Evolutionary conservation across 1,140 invertebrate genomes (phyloP).

Genomic region (Tetraneura akinire): DNA sequence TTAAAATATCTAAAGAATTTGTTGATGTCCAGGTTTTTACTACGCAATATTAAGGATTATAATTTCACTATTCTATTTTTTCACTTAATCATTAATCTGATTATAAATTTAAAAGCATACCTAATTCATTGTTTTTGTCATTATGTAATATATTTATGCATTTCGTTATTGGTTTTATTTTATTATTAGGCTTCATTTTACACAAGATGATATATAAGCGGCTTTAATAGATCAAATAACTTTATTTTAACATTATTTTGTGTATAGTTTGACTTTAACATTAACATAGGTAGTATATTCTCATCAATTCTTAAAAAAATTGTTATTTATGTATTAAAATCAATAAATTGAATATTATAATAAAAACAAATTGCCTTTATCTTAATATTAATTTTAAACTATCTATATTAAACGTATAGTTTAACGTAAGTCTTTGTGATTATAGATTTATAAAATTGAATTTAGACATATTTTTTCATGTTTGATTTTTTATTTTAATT

Average conservation of each 20-base stretch:
- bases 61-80: not conserved
- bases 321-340: not conserved
- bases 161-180: not conserved
- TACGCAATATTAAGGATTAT: too few relatives aligned
- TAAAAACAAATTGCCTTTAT: not conserved
- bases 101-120: not conserved
- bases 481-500: too few relatives aligned
- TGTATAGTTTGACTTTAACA: too few relatives aligned
- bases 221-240: constrained; percentile 28
- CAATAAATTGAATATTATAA: too few relatives aligned
- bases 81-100: not conserved
- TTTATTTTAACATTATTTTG: not conserved
- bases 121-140: constrained; percentile 17
- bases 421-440: too few relatives aligned
- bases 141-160: constrained; percentile 28
- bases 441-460: too few relatives aligned
- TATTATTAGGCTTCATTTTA: constrained; percentile 32
- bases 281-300: too few relatives aligned
- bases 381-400: not conserved
- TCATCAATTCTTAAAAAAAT: too few relatives aligned
- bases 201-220: not conserved
- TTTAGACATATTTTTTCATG: too few relatives aligned
- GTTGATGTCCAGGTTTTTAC: too few relatives aligned
- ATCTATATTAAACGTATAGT: too few relatives aligned
- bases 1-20: too few relatives aligned